These are phyloP conservation scores for Entomobrya proxima DNA, from an alignment of 2,888 invertebrate genomes.

Conservation along the genomic window DNA sequence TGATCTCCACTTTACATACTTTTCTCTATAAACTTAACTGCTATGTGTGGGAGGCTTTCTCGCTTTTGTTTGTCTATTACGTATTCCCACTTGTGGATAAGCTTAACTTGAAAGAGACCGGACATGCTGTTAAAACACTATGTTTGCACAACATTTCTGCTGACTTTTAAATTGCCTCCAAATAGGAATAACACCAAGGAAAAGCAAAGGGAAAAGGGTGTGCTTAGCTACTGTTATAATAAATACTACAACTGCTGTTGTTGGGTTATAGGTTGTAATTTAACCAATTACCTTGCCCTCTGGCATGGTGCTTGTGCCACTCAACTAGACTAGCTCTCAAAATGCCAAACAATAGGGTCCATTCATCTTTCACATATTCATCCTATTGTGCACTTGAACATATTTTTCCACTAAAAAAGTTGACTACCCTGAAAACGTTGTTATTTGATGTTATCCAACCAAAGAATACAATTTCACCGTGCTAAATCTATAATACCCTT, in stretches of 20 bases:
- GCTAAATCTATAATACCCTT: neutral
- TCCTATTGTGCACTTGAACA: too few relatives aligned
- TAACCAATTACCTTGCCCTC: neutral
- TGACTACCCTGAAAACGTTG: too few relatives aligned
- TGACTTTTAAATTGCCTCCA: neutral
- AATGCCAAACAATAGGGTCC: neutral
- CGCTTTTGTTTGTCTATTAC: too few relatives aligned
- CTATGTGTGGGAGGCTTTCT: neutral
- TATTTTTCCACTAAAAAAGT: too few relatives aligned
- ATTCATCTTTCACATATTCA: neutral
- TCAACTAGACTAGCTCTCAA: neutral
- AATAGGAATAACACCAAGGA: neutral
- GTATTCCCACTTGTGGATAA: too few relatives aligned
- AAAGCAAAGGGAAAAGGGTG: neutral
- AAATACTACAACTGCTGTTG: neutral
- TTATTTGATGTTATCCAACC: neutral
- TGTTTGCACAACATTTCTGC: neutral
- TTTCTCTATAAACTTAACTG: neutral
- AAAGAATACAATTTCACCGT: neutral
- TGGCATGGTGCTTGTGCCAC: neutral
- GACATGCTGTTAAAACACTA: neutral
- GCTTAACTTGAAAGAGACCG: too few relatives aligned
- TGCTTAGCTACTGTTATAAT: neutral
- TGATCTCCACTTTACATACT: conserved; percentile 7
- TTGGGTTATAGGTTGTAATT: neutral